Base-by-base conservation (phyloP, 1,140 invertebrate species). In the Hypsibius dujardini region DNA sequence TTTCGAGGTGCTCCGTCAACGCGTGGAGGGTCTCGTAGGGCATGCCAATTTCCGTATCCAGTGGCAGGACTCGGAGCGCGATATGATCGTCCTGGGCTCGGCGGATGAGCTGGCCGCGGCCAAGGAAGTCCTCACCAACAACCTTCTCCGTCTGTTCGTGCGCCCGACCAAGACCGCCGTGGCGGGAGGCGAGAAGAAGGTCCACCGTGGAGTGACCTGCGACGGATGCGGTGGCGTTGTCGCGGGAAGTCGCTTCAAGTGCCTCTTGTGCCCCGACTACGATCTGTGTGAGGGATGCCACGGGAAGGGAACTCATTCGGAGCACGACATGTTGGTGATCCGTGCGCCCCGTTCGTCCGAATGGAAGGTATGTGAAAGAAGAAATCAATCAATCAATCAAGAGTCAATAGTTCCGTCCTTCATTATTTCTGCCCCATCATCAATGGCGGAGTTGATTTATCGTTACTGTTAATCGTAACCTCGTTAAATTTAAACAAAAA, bases 241-340 rank as follows among this genome's bases (percentile, higher is more conserved):
- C 1, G 72, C 77, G 50, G 91, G 91, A 1, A 87, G 85, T 74
- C 85, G 92, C 28, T 95, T 90, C 81, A 92, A 92, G 79, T 95
- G 92, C 77, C 77, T 88, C 0, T 80, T 85, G 47, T 95, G 92
- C 74, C 77, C 81, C 1, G 87, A 95, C 78, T 95, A 82, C 79
- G 92, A 95, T 78, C 80, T 95, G 47, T 95, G 92, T 78, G 77
- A 80, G 2, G 76, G 75, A 1, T 95, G 92, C 76, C 89, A 94
- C 77, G 76, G 78, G 0, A 81, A 82, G n/a, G 85, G 86, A 2
- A 74, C 83, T 40, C 90, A 94, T 79, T 71, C 81, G 0, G 84
- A 90, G 46, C 91, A 93, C 78, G 84, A 85, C 72, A 90, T 93
- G 88, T 78, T 92, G 2, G 87, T 88, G 71, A 80, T 89, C 1